Evolutionary conservation across 2,797 vertebrate species (phyloP).

Genomic region (Tragopan temminckii): DNA sequence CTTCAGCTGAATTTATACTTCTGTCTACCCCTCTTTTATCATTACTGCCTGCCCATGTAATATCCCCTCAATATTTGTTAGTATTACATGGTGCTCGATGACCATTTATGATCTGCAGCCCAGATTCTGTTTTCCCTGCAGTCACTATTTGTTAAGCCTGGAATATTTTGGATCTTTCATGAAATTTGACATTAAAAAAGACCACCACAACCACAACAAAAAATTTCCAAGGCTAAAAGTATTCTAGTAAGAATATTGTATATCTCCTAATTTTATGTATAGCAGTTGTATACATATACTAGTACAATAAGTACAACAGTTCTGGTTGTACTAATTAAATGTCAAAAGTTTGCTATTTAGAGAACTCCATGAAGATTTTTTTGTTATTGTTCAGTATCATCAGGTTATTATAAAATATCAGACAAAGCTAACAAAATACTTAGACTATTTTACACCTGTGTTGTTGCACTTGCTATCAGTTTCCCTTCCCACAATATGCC

Average conservation of each 20-base stretch:
- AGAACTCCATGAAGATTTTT: background rate
- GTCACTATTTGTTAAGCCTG: background rate
- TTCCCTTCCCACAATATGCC: constrained; percentile 29
- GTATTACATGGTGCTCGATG: background rate
- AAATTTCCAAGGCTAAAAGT: background rate
- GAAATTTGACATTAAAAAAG: background rate
- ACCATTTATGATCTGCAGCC: background rate
- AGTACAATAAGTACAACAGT: background rate
- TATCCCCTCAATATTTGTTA: fast-evolving
- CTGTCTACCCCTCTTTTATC: background rate
- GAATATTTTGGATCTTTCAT: background rate
- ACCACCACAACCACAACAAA: no score
- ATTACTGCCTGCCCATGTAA: background rate
- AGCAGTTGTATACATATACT: background rate
- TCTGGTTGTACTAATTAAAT: background rate
- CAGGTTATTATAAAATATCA: background rate
- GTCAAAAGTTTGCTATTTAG: background rate
- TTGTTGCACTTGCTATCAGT: background rate
- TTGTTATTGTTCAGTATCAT: background rate
- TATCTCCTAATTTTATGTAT: background rate
- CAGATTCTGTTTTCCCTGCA: background rate
- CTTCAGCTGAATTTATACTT: background rate
- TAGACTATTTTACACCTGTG: background rate
- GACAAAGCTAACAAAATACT: background rate
- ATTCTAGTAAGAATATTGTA: background rate